Base-by-base conservation (phyloP, 2,888 invertebrate genomes). In the Agelastica alni region DNA sequence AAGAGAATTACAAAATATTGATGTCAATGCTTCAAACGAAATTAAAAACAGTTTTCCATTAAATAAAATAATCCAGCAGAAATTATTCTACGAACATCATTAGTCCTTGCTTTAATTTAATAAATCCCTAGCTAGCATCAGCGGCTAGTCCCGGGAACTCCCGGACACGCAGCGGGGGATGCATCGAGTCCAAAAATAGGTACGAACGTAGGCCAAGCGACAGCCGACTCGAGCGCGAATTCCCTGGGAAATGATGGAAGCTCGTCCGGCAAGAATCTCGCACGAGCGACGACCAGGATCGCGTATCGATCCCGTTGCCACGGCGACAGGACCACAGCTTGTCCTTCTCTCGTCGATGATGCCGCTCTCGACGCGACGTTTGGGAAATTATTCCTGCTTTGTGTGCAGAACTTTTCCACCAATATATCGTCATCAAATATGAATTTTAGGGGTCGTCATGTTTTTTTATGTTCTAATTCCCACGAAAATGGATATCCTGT, bases 291-390 rank as follows among this genome's bases (percentile, higher is more conserved):
- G n/a, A 48, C 58, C 56, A 58, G 56, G 48, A 60, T 61, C 60
- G 62, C 55, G 61, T 70, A 70, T 70, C 70, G 71, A 71, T 71
- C 67, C 63, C 9, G 69, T 70, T 52, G 51, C 66, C 60, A 64
- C 65, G 64, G 60, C 60, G 46, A 70, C 68, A 54, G 49, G 44
- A 28, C 45, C 44, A 22, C 51, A 43, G 39, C 20, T 51, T 39
- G 42, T 48, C 52, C 39, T 52, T 59, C 63, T 61, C 63, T 64
- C 65, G 53, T 61, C 17, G 6, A n/a, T n/a, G n/a, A n/a, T n/a
- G n/a, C n/a, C n/a, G n/a, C n/a, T n/a, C n/a, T n/a, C 39, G 17
- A 18, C 18, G 14, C 32, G n/a, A 7, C 3, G 30, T 16, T 14
- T 16, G 36, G 20, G 10, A 3, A n/a, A n/a, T n/a, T n/a, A n/a